Conservation (phyloP, 2,113 vertebrate species). For the Geothlypis trichas region DNA sequence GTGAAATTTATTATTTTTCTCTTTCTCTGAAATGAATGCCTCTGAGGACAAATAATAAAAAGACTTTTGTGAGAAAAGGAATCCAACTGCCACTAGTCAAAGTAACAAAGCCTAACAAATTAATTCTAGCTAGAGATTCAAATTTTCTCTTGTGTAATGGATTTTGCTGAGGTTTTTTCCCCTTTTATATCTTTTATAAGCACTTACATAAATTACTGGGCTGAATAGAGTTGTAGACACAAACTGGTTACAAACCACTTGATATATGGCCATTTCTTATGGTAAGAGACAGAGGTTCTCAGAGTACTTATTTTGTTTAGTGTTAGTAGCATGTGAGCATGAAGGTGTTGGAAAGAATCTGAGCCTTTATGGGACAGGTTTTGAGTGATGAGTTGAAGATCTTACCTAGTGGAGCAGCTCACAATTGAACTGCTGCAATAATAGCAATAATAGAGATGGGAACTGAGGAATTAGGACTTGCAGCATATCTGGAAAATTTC, state of each 20-base stretch:
- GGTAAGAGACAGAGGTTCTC: background rate
- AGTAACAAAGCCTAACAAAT: conserved; percentile 30
- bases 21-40: conserved; percentile 7
- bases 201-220: background rate
- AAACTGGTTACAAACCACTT: background rate
- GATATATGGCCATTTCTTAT: background rate
- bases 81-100: conserved; percentile 12
- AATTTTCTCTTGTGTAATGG: conserved; percentile 10
- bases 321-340: background rate
- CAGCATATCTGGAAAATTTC: background rate
- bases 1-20: conserved; percentile 22
- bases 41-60: conserved; percentile 26
- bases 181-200: background rate
- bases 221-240: background rate
- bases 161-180: background rate
- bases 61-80: background rate
- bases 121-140: background rate
- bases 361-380: background rate
- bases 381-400: background rate
- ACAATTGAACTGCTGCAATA: background rate
- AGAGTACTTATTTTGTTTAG: background rate
- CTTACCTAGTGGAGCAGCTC: background rate
- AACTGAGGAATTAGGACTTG: background rate
- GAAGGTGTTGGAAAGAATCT: background rate
- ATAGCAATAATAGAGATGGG: background rate